phyloP scores from a whole-genome alignment of 2,888 invertebrate genomes.

The Caenorhabditis becei region DNA sequence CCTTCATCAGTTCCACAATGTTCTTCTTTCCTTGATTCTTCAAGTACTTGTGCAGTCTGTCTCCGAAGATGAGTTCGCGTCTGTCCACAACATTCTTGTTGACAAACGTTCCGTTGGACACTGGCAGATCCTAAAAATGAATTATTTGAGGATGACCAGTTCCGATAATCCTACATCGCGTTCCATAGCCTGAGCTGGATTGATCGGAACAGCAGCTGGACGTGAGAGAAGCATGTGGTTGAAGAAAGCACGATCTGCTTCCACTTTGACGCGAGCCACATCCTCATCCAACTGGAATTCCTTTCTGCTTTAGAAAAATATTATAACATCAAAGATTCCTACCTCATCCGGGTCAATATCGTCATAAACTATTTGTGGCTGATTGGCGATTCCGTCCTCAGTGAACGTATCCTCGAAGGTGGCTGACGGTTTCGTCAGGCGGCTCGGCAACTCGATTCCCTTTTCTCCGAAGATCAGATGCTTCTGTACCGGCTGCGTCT shows the following conservation, averaged over 20 bases:
- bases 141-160: background rate
- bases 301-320: no score
- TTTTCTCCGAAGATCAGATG: constrained; percentile 48
- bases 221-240: constrained; percentile 76
- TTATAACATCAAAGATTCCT: background rate
- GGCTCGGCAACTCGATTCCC: constrained; percentile 48
- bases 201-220: constrained; percentile 63
- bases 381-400: constrained; percentile 42
- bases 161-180: constrained; percentile 26
- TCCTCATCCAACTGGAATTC: constrained; percentile 57
- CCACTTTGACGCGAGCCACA: constrained; percentile 69
- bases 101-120: constrained; percentile 41
- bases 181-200: constrained; percentile 49
- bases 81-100: constrained; percentile 56
- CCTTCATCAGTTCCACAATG: constrained; percentile 63
- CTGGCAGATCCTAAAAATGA: constrained; percentile 31
- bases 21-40: constrained; percentile 63
- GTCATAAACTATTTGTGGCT: constrained; percentile 36
- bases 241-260: constrained; percentile 79
- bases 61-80: constrained; percentile 68
- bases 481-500: constrained; percentile 26
- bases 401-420: constrained; percentile 33
- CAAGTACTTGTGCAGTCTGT: constrained; percentile 67
- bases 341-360: constrained; percentile 55
- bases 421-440: background rate